Evolutionary conservation across 2,888 invertebrate species (phyloP).

Genomic region (Dynastes hyllus): DNA sequence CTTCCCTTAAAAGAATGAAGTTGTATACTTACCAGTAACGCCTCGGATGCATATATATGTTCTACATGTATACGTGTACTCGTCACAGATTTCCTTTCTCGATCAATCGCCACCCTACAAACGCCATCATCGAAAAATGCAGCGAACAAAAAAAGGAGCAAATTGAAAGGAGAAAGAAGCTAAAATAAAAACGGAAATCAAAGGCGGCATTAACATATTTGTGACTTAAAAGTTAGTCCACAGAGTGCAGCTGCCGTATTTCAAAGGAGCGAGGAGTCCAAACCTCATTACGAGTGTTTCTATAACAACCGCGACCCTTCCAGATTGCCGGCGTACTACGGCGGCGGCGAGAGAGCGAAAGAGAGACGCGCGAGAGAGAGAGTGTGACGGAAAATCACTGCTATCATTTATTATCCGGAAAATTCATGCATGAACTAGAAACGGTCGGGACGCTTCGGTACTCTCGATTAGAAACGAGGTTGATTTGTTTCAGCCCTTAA

Average conservation of each 20-base stretch:
- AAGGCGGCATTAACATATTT: conserved; percentile 59
- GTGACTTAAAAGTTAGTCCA: conserved; percentile 59
- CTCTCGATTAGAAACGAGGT: conserved; percentile 51
- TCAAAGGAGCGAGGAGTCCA: conserved; percentile 59
- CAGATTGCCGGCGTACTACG: conserved; percentile 59
- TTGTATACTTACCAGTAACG: neutral
- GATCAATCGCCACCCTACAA: conserved; percentile 17
- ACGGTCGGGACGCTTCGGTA: conserved; percentile 56
- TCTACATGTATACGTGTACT: neutral
- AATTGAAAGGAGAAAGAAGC: conserved; percentile 20
- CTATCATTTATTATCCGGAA: conserved; percentile 64
- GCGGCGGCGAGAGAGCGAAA: conserved; percentile 54
- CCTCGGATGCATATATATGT: neutral
- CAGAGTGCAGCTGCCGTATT: conserved; percentile 60
- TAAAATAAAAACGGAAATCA: conserved; percentile 51
- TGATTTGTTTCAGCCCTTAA: conserved; percentile 53
- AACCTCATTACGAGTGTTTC: conserved; percentile 66
- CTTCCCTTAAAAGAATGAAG: neutral
- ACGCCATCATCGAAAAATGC: neutral
- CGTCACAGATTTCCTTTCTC: neutral
- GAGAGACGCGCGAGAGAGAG: conserved; percentile 54
- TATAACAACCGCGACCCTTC: conserved; percentile 65
- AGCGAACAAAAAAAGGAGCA: neutral
- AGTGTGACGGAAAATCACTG: conserved; percentile 59
- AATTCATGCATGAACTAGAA: conserved; percentile 64